Evolutionary conservation across 2,888 invertebrate genomes (phyloP).

Genomic region (Leptinotarsa juncta): DNA sequence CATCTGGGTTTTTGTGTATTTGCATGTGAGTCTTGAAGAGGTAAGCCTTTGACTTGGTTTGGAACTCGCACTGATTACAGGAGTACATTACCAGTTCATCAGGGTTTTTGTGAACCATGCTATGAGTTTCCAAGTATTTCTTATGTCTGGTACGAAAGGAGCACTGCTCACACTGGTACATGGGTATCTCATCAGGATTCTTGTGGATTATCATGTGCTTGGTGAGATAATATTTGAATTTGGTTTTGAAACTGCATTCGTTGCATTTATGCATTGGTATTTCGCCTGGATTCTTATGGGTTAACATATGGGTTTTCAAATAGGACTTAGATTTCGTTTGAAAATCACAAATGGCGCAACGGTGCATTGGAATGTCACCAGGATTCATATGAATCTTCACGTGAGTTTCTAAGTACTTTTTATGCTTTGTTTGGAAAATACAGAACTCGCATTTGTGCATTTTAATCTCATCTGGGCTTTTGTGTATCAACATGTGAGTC

Average conservation of each 20-base stretch:
- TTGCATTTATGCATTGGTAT: conserved; percentile 46
- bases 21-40: conserved; percentile 48
- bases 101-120: conserved; percentile 48
- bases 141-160: conserved; percentile 47
- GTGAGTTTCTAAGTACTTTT: conserved; percentile 48
- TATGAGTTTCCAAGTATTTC: conserved; percentile 48
- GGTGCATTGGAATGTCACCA: conserved; percentile 47
- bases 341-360: conserved; percentile 45
- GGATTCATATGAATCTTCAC: conserved; percentile 47
- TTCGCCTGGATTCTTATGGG: conserved; percentile 46
- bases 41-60: conserved; percentile 50
- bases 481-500: conserved; percentile 48
- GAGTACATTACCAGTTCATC: conserved; percentile 49
- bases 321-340: conserved; percentile 51
- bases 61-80: conserved; percentile 47
- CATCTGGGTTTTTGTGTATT: conserved; percentile 45
- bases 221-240: conserved; percentile 48
- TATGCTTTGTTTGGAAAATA: conserved; percentile 47
- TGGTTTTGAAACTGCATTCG: conserved; percentile 47
- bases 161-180: conserved; percentile 48
- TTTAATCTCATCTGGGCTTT: conserved; percentile 42
- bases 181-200: conserved; percentile 44
- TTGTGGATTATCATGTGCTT: conserved; percentile 47
- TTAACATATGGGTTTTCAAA: conserved; percentile 48
- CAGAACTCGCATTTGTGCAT: conserved; percentile 46